These are phyloP conservation scores for Gisinianus flammeolus DNA, from an alignment of 2,888 invertebrate species.

Conservation along the genomic window DNA sequence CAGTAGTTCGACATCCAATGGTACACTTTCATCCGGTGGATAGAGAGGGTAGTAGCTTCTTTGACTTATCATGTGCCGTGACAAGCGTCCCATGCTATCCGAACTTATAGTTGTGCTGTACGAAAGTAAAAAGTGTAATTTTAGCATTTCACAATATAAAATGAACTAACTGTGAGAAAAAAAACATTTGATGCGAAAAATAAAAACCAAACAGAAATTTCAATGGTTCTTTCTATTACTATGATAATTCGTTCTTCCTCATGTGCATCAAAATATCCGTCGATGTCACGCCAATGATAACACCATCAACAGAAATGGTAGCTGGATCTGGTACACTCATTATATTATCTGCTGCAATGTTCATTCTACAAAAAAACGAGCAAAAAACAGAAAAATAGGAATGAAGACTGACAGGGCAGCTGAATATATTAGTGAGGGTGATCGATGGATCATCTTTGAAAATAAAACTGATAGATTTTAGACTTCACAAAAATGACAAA, in stretches of 20 bases:
- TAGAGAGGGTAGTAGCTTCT: slow-evolving; percentile 81
- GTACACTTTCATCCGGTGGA: slow-evolving; percentile 72
- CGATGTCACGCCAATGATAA: slow-evolving; percentile 79
- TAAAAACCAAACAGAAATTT: not conserved
- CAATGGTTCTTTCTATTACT: slow-evolving; percentile 63
- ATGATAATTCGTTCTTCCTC: slow-evolving; percentile 76
- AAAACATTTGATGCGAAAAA: not conserved
- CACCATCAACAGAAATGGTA: slow-evolving; percentile 75
- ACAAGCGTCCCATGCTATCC: slow-evolving; percentile 78
- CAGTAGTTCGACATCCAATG: slow-evolving; percentile 73
- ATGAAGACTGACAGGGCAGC: no score
- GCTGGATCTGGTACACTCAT: slow-evolving; percentile 81
- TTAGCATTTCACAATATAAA: no score
- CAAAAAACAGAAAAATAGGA: no score
- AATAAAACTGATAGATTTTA: no score
- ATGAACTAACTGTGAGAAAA: no score
- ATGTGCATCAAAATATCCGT: slow-evolving; percentile 84
- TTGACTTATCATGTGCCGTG: slow-evolving; percentile 77
- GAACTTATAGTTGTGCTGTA: slow-evolving; percentile 43
- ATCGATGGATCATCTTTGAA: not conserved
- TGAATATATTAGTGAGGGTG: no score
- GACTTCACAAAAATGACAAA: no score
- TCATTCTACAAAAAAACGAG: slow-evolving; percentile 16
- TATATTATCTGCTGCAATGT: slow-evolving; percentile 60
- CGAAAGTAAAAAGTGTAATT: slow-evolving; percentile 5